Conservation (phyloP, 2,797 vertebrate genomes). For the Nasua narica region DNA sequence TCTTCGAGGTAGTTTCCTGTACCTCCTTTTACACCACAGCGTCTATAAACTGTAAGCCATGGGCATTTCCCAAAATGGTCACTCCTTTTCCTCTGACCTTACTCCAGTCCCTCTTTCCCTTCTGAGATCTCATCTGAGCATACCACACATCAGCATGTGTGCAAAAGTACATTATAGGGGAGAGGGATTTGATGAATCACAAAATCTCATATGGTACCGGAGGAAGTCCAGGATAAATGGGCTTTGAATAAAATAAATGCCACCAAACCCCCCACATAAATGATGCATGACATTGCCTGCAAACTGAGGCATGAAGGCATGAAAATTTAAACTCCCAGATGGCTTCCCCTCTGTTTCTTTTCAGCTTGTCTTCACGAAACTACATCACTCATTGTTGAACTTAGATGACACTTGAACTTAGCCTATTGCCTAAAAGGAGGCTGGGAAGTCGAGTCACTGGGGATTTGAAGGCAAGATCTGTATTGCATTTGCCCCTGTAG, state of each 20-base stretch:
- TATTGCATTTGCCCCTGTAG: neutral
- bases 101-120: neutral
- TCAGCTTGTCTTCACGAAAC: constrained; percentile 48
- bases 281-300: constrained; percentile 59
- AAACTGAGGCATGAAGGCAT: constrained; percentile 52
- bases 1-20: neutral
- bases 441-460: neutral
- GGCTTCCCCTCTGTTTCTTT: constrained; percentile 31
- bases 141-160: neutral
- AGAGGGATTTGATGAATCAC: constrained; percentile 62
- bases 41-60: neutral
- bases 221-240: constrained; percentile 56
- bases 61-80: neutral
- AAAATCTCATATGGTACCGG: constrained; percentile 39
- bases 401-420: neutral
- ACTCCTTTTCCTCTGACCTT: neutral
- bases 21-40: neutral
- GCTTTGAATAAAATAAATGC: constrained; percentile 70
- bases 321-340: constrained; percentile 65
- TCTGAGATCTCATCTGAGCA: neutral
- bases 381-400: neutral
- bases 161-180: constrained; percentile 18
- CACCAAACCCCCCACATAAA: constrained; percentile 46
- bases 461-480: neutral
- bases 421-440: neutral